Evolutionary conservation across 2,888 invertebrate genomes (phyloP), one percentile per base, ranked within the genome.

Genomic region (Nowickia ferox): DNA sequence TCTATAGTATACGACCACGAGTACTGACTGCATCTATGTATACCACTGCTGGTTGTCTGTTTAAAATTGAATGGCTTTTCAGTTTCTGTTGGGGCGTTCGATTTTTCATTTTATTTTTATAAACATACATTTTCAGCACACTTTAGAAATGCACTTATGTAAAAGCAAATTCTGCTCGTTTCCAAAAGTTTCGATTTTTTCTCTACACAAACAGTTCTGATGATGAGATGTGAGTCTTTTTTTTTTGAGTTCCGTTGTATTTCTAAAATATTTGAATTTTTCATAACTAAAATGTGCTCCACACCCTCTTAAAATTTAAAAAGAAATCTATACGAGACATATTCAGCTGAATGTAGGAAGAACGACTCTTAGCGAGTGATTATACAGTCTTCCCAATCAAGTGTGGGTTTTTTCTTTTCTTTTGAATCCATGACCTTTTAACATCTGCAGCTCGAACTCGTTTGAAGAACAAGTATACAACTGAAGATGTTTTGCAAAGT

Each of bases 11-110:
- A 53, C 51, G 69, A 61, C 55, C 38, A 59, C 57, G 57, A 66
- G n/a, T 63, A 72, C 65, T 48, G 59, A 68, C 38, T 66, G 55
- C 72, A 65, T 75, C 65, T 61, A 59, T 63, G 48, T 69, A 30
- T 30, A 30, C 30, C 30, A 30, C 59, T 48, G 42, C 19, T 68
- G 57, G 48, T 75, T 30, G 59, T 69, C 68, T 80, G 66, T 77
- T n/a, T 71, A 61, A 59, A 77, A 22, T 65, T 68, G 48, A 61
- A 68, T 78, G 69, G 40, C 61, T 80, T 84, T 76, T 75, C 74
- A 68, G 74, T 74, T 86, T 74, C 71, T 79, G 63, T 71, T 82
- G 78, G 85, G 85, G 85, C 85, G 83, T 83, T 86, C 83, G 83
- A 63, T 79, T 74, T 59, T 84, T 61, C 71, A n/a, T 69, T 63